Percentiles rank a stretch among this genome's conserved stretches.
Conservation (phyloP, 2,797 vertebrate genomes). For the Monodelphis domestica region DNA sequence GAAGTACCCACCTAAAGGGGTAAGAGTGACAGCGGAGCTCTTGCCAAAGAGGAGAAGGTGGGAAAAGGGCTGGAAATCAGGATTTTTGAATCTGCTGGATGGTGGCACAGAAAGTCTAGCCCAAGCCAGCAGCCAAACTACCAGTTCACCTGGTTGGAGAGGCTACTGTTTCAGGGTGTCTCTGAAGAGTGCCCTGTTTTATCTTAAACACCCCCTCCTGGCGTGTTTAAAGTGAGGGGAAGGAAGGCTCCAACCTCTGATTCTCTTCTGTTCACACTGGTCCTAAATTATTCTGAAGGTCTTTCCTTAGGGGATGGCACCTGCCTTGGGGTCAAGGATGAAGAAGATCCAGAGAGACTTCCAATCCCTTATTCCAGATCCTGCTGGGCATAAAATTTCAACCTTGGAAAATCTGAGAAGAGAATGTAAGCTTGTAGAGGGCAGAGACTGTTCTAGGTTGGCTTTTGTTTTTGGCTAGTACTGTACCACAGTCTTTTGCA, state of each 20-base stretch:
- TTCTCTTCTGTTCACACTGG: background rate
- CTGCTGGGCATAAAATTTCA: background rate
- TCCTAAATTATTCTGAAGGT: background rate
- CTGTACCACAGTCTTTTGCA: background rate
- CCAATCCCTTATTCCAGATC: background rate
- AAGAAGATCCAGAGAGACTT: background rate
- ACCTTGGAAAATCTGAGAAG: background rate
- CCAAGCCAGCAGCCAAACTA: background rate
- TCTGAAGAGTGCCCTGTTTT: background rate
- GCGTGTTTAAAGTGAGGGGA: background rate
- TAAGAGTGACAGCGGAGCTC: background rate
- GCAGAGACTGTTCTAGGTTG: background rate
- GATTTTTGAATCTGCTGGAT: background rate
- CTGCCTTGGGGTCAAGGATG: background rate
- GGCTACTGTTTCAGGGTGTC: background rate
- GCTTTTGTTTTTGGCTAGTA: background rate
- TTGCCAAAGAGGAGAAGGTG: background rate
- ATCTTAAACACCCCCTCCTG: background rate
- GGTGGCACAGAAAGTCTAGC: background rate
- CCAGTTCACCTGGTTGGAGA: background rate
- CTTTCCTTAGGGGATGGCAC: background rate
- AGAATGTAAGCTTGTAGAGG: background rate
- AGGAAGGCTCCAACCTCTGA: background rate
- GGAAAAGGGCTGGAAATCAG: background rate
- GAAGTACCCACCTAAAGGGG: background rate